Evolutionary conservation across 2,113 vertebrate species (phyloP), one percentile per base, ranked within the genome.

Genomic region (Pyrgilauda ruficollis): DNA sequence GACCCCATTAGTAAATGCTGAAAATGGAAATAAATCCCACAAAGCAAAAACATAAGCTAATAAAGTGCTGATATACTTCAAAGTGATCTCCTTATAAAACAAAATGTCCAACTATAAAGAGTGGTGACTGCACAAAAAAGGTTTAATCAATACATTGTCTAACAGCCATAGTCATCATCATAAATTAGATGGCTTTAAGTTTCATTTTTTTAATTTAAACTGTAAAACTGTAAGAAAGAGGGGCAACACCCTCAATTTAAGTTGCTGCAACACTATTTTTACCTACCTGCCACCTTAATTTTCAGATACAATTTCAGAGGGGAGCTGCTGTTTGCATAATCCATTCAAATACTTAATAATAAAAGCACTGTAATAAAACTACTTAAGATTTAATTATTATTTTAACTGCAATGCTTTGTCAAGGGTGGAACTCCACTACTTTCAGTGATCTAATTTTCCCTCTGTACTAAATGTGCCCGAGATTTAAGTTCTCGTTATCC

Each of bases 301-400:
- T 94, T 89, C 69, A 89, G 73, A 82, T 59, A 75, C 21, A 39
- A 10, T 75, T 87, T 87, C 43, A 89, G 61, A 81, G 41, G 61
- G 27, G 15, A 72, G 64, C 39, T 78, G 33, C 64, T 87, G 64
- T 86, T 95, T 87, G 87, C 47, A 63, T 18, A 80, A 91, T 49
- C 26, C 18, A 53, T 63, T 86, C 50, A 86, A 74, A 80, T 33
- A 56, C 21, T 68, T 86, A 92, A 22, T 56, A 61, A 73, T 10
- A 90, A 80, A 90, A 87, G 43, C 39, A 74, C 16, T 70, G n/a
- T 30, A 91, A 85, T 61, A 69, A 80, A 95, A 52, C 31, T 49
- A 62, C 35, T 66, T 41, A 88, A 64, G 58, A 74, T 70, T 44
- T 87, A 87, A 96, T 94, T 88, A 70, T 72, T 90, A 89, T 89